phyloP scores from a whole-genome alignment of 1,140 invertebrate genomes.

The Chymomyza costata region DNA sequence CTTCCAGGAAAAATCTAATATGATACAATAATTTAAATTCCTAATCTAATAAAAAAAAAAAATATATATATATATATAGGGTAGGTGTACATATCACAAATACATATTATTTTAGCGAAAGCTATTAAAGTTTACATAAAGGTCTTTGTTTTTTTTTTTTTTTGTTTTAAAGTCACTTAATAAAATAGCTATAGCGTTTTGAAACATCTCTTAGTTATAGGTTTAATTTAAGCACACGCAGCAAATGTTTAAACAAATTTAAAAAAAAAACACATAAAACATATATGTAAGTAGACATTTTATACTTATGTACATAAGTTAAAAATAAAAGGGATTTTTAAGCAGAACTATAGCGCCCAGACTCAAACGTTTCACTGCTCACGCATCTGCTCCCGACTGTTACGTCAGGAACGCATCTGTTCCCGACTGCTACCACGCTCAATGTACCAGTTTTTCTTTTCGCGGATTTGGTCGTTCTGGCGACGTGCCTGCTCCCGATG shows the following conservation, averaged over 20 bases:
- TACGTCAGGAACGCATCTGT: conserved; percentile 44
- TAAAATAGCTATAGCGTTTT: conserved; percentile 1
- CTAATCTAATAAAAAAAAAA: conserved; percentile 36
- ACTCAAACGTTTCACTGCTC: neutral
- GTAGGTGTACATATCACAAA: conserved; percentile 60
- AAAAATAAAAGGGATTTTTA: too few species aligned
- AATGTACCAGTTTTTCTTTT: conserved; percentile 63
- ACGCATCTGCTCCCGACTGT: conserved; percentile 26
- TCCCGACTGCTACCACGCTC: conserved; percentile 57
- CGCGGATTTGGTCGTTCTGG: conserved; percentile 43
- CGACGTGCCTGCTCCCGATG: conserved; percentile 52
- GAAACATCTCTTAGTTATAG: neutral
- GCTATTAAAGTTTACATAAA: conserved; percentile 11
- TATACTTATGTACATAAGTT: conserved; percentile 5
- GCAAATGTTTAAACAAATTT: conserved; percentile 1
- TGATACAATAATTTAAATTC: conserved; percentile 55
- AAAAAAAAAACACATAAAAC: conserved; percentile 18
- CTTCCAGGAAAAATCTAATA: conserved; percentile 53
- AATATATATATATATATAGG: conserved; percentile 15
- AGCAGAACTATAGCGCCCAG: neutral
- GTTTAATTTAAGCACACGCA: neutral
- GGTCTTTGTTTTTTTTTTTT: neutral
- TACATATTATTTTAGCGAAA: conserved; percentile 47
- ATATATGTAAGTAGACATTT: conserved; percentile 9
- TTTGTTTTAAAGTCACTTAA: conserved; percentile 19